phyloP scores from a whole-genome alignment of 2,113 vertebrate species.

The Cyprinodon tularosa region DNA sequence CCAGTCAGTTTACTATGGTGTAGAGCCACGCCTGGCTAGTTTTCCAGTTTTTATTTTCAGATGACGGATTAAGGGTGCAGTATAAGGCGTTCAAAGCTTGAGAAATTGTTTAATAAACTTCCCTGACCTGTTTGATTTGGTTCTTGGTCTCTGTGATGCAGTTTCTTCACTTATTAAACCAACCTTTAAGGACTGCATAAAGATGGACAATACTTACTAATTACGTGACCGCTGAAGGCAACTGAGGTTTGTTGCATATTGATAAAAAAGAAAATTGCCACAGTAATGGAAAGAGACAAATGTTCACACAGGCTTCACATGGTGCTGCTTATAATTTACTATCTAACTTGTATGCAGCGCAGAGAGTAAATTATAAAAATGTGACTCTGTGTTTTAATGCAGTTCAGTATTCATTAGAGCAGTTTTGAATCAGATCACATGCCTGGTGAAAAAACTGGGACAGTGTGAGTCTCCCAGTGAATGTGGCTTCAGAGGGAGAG shows the following conservation, averaged over 20 bases:
- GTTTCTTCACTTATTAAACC: not conserved
- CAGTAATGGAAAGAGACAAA: not conserved
- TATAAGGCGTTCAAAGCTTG: not conserved
- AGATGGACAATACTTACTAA: not conserved
- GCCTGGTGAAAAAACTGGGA: slow-evolving; percentile 19
- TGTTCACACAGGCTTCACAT: not conserved
- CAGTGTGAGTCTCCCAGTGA: slow-evolving; percentile 29
- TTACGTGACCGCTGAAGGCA: not conserved
- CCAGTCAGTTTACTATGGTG: too few relatives aligned
- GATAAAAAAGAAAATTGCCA: not conserved
- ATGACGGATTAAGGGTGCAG: not conserved
- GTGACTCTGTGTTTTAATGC: slow-evolving; percentile 13
- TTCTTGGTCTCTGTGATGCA: not conserved
- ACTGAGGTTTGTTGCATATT: too few relatives aligned
- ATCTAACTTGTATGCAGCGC: not conserved
- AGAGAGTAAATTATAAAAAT: not conserved
- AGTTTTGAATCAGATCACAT: slow-evolving; percentile 17
- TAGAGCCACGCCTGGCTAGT: too few relatives aligned
- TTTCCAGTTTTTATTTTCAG: too few relatives aligned
- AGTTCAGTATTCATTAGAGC: slow-evolving; percentile 18
- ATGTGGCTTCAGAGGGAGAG: slow-evolving; percentile 33
- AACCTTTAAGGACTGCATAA: not conserved
- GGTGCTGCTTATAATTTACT: not conserved
- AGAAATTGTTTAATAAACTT: not conserved
- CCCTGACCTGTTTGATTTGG: not conserved